Evolutionary conservation across 2,888 invertebrate species (phyloP).

Genomic region (Pocota personata): DNA sequence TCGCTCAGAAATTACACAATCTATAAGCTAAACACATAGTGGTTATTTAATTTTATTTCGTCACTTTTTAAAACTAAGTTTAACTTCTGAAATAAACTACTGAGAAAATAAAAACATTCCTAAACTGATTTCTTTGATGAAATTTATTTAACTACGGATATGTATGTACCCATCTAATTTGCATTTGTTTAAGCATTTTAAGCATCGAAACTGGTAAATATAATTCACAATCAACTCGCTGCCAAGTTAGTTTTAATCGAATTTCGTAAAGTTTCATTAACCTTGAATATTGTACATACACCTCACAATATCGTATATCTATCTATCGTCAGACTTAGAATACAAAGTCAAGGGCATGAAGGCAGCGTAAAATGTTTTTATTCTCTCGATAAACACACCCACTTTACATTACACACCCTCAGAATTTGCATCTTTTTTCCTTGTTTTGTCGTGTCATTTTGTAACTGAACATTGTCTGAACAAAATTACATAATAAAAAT

Average conservation of each 20-base stretch:
- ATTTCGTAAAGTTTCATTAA: background rate
- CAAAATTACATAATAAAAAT: background rate
- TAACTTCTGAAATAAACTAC: too few relatives aligned
- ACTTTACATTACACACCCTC: constrained; percentile 56
- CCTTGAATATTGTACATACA: constrained; percentile 9
- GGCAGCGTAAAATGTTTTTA: constrained; percentile 5
- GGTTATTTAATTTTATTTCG: background rate
- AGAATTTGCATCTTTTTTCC: background rate
- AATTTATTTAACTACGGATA: too few relatives aligned
- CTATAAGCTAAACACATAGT: background rate
- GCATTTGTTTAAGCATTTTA: too few relatives aligned
- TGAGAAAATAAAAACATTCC: too few relatives aligned
- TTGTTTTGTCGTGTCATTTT: constrained; percentile 3
- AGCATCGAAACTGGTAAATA: background rate
- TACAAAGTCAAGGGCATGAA: background rate
- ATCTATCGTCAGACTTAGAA: background rate
- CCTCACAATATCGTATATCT: background rate
- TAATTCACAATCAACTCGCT: background rate
- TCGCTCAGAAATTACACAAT: background rate
- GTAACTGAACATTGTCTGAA: background rate
- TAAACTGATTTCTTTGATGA: too few relatives aligned
- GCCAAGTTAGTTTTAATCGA: too few relatives aligned
- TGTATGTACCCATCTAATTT: background rate
- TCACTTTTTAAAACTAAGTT: too few relatives aligned
- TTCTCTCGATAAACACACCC: constrained; percentile 51